phyloP scores from a whole-genome alignment of 2,113 vertebrate species.

The Tachysurus fulvidraco region DNA sequence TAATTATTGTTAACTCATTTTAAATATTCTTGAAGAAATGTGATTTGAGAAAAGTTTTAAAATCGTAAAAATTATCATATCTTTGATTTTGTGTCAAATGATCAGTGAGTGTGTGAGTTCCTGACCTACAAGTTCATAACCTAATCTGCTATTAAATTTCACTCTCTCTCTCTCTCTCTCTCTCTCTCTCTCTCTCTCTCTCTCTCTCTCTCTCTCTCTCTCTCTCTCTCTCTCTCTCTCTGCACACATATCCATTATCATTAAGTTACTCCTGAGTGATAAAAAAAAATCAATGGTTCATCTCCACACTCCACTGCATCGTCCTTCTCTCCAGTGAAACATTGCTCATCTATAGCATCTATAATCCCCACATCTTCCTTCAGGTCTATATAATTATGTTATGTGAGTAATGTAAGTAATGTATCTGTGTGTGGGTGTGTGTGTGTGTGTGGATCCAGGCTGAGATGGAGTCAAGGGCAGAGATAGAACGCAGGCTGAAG shows the following conservation, averaged over 20 bases:
- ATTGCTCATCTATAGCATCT: neutral
- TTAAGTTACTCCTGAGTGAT: constrained; percentile 28
- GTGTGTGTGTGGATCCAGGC: constrained; percentile 66
- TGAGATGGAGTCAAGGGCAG: constrained; percentile 88
- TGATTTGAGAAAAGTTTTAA: neutral
- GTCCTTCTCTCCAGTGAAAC: neutral
- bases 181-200: neutral
- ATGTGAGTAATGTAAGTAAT: constrained; percentile 1
- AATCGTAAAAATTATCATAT: neutral
- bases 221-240: neutral
- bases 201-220: neutral
- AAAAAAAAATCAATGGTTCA: constrained; percentile 19
- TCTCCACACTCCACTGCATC: neutral
- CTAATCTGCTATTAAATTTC: constrained; percentile 7
- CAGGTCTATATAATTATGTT: neutral
- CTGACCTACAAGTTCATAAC: neutral
- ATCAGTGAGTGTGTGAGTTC: neutral
- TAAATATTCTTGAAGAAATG: neutral
- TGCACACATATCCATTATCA: neutral
- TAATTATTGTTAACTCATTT: neutral
- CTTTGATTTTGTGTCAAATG: neutral
- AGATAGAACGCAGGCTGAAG: constrained; percentile 84
- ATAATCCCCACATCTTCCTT: neutral
- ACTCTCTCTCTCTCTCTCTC: neutral
- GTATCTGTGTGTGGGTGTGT: neutral